phyloP scores from a whole-genome alignment of 2,113 vertebrate genomes.

The Pluvialis apricaria region DNA sequence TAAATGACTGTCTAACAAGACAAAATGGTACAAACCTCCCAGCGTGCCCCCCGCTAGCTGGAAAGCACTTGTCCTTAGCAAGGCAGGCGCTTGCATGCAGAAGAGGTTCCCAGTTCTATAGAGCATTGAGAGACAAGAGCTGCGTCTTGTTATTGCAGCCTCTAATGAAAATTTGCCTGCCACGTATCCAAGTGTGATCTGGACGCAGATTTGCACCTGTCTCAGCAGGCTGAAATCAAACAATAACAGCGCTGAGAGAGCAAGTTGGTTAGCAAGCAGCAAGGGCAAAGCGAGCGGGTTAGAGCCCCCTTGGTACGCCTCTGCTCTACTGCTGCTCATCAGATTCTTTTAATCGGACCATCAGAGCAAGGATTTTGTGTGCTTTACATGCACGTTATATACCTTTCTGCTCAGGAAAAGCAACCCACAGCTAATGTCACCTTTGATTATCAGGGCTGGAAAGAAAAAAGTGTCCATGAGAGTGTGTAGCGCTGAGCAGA shows the following conservation, averaged over 20 bases:
- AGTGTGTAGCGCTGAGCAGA: accelerated
- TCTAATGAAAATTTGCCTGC: neutral
- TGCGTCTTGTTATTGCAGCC: neutral
- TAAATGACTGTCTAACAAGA: neutral
- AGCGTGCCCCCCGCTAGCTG: neutral
- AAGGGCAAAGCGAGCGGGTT: accelerated
- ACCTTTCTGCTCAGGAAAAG: neutral
- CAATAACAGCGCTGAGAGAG: neutral
- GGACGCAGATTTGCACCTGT: constrained; percentile 50
- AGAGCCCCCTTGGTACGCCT: neutral
- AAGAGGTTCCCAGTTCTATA: constrained; percentile 1
- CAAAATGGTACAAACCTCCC: neutral
- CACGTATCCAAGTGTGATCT: neutral
- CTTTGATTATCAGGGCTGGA: neutral
- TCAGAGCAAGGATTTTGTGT: neutral
- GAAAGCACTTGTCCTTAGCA: neutral
- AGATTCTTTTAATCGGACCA: neutral
- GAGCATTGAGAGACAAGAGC: constrained; percentile 48
- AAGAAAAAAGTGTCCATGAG: neutral
- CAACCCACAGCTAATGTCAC: neutral
- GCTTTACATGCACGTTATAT: too few relatives aligned
- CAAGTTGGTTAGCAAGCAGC: neutral
- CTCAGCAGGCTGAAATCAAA: neutral
- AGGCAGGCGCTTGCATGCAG: neutral
- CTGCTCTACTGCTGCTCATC: neutral